Conservation (phyloP, 1,140 invertebrate species). For the Drosophila seguyi region DNA sequence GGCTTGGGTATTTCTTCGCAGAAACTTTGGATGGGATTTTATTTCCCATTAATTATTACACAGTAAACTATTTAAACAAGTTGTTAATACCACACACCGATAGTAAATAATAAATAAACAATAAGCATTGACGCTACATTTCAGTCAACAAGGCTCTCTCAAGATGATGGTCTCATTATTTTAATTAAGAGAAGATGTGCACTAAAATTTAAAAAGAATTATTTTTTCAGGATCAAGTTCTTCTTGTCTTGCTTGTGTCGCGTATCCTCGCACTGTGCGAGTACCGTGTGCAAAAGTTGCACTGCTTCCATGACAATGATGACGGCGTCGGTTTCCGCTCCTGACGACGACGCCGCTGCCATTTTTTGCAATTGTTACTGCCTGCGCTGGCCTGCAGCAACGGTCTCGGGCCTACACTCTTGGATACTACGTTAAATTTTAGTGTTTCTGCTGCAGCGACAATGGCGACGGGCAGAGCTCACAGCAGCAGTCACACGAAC, state of each 20-base stretch:
- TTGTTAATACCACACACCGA: neutral
- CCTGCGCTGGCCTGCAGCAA: slow-evolving; percentile 33
- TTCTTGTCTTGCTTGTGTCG: neutral
- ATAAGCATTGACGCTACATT: neutral
- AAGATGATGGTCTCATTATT: neutral
- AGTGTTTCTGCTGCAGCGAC: slow-evolving; percentile 43
- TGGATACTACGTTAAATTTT: slow-evolving; percentile 42
- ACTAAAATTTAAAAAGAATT: neutral
- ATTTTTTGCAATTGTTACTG: slow-evolving; percentile 68
- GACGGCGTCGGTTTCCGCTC: slow-evolving; percentile 69
- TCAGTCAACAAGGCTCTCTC: neutral
- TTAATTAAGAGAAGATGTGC: neutral
- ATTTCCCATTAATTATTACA: no score
- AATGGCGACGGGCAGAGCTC: slow-evolving; percentile 1
- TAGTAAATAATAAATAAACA: neutral
- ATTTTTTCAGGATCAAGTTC: no score
- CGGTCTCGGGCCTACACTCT: slow-evolving; percentile 41
- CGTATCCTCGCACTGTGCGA: neutral
- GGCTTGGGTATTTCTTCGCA: no score
- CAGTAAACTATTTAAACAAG: neutral
- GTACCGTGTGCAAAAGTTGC: slow-evolving; percentile 41
- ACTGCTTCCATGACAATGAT: slow-evolving; percentile 74
- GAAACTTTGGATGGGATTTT: no score
- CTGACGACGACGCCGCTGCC: slow-evolving; percentile 53
- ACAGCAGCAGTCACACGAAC: slow-evolving; percentile 29